Base-by-base conservation (phyloP, 2,113 vertebrate species). In the Corythaixoides concolor region DNA sequence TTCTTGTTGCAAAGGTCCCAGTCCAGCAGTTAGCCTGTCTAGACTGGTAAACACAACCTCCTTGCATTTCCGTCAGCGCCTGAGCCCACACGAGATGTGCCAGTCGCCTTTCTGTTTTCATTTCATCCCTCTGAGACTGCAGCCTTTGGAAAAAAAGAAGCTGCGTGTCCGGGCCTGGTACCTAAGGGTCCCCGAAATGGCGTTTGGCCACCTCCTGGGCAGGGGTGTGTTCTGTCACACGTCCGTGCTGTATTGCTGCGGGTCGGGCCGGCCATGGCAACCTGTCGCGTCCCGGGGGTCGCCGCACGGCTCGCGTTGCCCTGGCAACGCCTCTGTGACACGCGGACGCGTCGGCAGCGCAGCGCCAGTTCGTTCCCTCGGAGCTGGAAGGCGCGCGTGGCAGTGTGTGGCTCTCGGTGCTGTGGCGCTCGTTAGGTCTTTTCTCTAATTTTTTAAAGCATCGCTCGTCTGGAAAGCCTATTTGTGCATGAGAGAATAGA, bases 71-170 rank as follows among this genome's bases (percentile, higher is more conserved):
- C 6, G 2, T 39, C 11, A 5, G 26, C 12, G 14, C 13, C 3
- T 0, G 1, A 30, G 41, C 24, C 15, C 12, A 6, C 41, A 32
- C 8, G 20, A 83, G 62, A 62, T 3, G 4, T 5, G 5, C 20
- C 62, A 74, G 26, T 59, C 55, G 9, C 9, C 33, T 59, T 73
- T 39, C 17, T 75, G 45, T 62, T 72, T 49, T 47, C n/a, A 24
- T 18, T 55, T 68, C 37, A 47, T 69, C 28, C 13, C 27, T 21
- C 35, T 27, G 53, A 80, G 59, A 63, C 20, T 49, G 39, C 35
- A 69, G 55, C 69, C 24, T 90, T 69, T 33, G 64, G 49, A 43
- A 68, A 58, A 68, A 58, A 33, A 88, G 17, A 27, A 85, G 24
- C 24, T 68, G 53, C 53, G 21, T 5, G 18, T 35, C 32, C 53